These are phyloP conservation scores for Leucoptera coffeella DNA, from an alignment of 2,888 invertebrate species.

Conservation along the genomic window DNA sequence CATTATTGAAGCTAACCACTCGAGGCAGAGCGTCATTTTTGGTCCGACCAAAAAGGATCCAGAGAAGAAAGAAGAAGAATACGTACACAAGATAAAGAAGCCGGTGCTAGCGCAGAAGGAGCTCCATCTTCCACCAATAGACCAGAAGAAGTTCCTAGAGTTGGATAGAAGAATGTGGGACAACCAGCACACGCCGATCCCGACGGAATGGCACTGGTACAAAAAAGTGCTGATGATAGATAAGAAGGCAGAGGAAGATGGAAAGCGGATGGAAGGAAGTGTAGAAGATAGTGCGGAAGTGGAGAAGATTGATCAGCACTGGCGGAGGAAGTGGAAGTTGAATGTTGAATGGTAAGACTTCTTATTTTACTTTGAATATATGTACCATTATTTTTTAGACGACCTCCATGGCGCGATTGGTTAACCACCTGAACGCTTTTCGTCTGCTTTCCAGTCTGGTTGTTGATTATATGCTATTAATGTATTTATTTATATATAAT, in stretches of 20 bases:
- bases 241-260: slow-evolving; percentile 7
- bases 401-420: too few species aligned
- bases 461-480: too few species aligned
- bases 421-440: too few species aligned
- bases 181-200: slow-evolving; percentile 16
- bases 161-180: slow-evolving; percentile 9
- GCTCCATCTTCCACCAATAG: slow-evolving; percentile 29
- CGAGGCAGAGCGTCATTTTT: slow-evolving; percentile 40
- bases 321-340: slow-evolving; percentile 25
- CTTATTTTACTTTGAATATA: too few species aligned
- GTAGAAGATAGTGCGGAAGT: slow-evolving; percentile 18
- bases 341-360: slow-evolving; percentile 20
- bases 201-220: slow-evolving; percentile 17
- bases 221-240: slow-evolving; percentile 18
- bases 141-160: slow-evolving; percentile 27
- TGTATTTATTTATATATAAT: too few species aligned
- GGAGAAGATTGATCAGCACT: too few species aligned
- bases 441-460: too few species aligned
- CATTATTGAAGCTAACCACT: slow-evolving; percentile 38
- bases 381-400: too few species aligned
- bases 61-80: slow-evolving; percentile 17
- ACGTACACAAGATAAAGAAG: slow-evolving; percentile 40
- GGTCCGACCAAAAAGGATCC: slow-evolving; percentile 13
- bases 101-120: slow-evolving; percentile 15
- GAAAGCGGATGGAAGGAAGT: slow-evolving; percentile 10